phyloP scores from a whole-genome alignment of 2,113 vertebrate genomes.

The Nematolebias whitei region DNA sequence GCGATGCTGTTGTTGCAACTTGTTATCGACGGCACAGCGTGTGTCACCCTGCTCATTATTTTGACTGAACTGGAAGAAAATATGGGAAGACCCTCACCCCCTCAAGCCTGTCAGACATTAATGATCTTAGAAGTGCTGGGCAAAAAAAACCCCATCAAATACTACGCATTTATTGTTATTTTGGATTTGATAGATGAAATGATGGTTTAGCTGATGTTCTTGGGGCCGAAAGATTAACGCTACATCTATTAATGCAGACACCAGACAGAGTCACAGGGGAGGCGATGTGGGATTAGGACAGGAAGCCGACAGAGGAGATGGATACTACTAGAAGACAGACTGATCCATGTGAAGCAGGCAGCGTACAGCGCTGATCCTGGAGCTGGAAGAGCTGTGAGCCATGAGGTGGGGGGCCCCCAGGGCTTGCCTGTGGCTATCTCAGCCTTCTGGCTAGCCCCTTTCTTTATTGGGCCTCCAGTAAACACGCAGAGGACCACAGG shows the following conservation, averaged over 20 bases:
- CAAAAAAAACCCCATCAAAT: constrained; percentile 36
- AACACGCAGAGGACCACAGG: constrained; percentile 62
- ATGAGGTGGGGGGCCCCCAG: constrained; percentile 64
- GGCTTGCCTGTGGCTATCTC: constrained; percentile 76
- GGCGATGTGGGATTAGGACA: constrained; percentile 67
- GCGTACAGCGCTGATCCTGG: constrained; percentile 75
- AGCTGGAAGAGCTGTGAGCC: constrained; percentile 64
- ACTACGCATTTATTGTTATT: constrained; percentile 20
- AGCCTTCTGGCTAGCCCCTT: constrained; percentile 68
- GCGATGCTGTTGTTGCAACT: constrained; percentile 67
- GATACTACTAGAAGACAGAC: constrained; percentile 73
- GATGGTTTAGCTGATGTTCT: constrained; percentile 19
- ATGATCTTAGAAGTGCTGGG: constrained; percentile 24
- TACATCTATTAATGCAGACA: constrained; percentile 52
- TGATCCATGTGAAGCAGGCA: constrained; percentile 74
- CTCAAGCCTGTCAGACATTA: constrained; percentile 42
- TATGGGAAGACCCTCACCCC: constrained; percentile 13
- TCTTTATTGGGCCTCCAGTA: constrained; percentile 76
- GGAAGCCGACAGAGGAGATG: constrained; percentile 63
- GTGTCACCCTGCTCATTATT: constrained; percentile 80
- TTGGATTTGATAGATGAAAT: constrained; percentile 26
- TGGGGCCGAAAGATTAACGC: constrained; percentile 30
- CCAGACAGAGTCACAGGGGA: constrained; percentile 49
- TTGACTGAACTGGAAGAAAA: constrained; percentile 52
- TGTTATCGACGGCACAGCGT: constrained; percentile 67